Percentiles rank a stretch among this genome's conserved stretches.
Evolutionary conservation across 2,888 invertebrate genomes (phyloP).

Genomic region (Megalurothrips usitatus): DNA sequence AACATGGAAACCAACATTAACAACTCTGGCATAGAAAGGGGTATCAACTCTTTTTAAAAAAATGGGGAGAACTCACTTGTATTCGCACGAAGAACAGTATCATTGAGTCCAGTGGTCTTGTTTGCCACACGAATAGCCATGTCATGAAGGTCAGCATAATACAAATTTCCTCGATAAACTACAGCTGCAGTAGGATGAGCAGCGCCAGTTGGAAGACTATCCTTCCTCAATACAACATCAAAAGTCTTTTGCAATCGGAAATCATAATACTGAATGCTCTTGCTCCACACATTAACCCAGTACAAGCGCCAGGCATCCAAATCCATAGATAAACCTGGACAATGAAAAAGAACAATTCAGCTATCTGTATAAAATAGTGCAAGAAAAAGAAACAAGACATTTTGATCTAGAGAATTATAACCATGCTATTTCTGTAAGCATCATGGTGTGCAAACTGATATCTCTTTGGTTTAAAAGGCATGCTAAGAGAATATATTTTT

Average conservation of each 20-base stretch:
- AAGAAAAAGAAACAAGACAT: constrained; percentile 25
- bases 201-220: constrained; percentile 55
- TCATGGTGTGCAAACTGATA: constrained; percentile 21
- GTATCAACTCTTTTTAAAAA: background rate
- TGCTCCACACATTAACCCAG: constrained; percentile 60
- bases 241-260: constrained; percentile 46
- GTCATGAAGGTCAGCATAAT: constrained; percentile 64
- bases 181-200: constrained; percentile 59
- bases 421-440: background rate
- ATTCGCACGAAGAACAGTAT: constrained; percentile 54
- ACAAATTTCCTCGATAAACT: constrained; percentile 58
- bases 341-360: constrained; percentile 29
- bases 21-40: background rate
- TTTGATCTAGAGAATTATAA: background rate
- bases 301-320: constrained; percentile 59
- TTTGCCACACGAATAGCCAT: constrained; percentile 59
- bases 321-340: constrained; percentile 60
- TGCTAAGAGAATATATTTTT: background rate
- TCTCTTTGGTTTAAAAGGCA: constrained; percentile 38
- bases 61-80: constrained; percentile 48
- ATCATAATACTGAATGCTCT: constrained; percentile 60
- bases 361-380: constrained; percentile 36
- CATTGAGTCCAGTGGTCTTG: constrained; percentile 53
- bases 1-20: constrained; percentile 35
- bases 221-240: constrained; percentile 38